Percentiles rank a stretch among this genome's conserved stretches.
Evolutionary conservation across 35 echinoderm and acorn worm genomes (phyloP).

Genomic region (Amphiura filiformis): DNA sequence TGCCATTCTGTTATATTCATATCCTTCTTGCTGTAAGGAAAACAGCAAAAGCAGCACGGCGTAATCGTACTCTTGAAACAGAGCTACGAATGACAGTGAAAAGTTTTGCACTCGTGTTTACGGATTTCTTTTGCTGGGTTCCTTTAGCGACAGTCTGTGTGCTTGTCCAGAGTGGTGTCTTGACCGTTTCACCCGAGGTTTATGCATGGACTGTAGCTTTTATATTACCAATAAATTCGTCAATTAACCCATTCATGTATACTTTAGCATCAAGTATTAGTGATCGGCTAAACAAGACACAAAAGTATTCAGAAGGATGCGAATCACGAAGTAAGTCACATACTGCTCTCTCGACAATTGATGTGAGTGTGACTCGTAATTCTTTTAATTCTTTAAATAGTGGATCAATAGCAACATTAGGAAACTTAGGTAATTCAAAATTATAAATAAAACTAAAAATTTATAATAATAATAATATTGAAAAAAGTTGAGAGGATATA

Average conservation of each 20-base stretch:
- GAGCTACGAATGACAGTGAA: slow-evolving; percentile 47
- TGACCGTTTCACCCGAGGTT: slow-evolving; percentile 7
- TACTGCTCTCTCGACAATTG: too few relatives aligned
- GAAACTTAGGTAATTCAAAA: too few relatives aligned
- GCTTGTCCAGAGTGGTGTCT: slow-evolving; percentile 8
- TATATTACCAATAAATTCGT: slow-evolving; percentile 81
- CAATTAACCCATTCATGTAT: slow-evolving; percentile 78
- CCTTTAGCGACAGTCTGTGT: slow-evolving; percentile 50
- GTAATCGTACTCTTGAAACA: not conserved
- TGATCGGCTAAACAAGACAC: not conserved
- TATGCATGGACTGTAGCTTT: slow-evolving; percentile 89
- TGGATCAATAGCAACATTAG: too few relatives aligned
- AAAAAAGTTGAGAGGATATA: too few relatives aligned
- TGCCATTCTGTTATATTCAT: not conserved
- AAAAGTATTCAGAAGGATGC: too few relatives aligned
- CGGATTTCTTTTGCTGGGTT: slow-evolving; percentile 61
- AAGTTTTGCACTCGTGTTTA: slow-evolving; percentile 45
- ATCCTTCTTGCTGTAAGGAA: slow-evolving; percentile 27
- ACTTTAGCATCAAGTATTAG: slow-evolving; percentile 24
- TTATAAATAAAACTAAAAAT: too few relatives aligned
- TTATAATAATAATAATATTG: too few relatives aligned
- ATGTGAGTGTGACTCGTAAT: too few relatives aligned
- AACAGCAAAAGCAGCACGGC: not conserved
- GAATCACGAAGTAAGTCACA: too few relatives aligned
- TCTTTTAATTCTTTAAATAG: too few relatives aligned